These are phyloP conservation scores for Tetramorium bicarinatum DNA, from an alignment of 2,888 invertebrate genomes.

Conservation along the genomic window DNA sequence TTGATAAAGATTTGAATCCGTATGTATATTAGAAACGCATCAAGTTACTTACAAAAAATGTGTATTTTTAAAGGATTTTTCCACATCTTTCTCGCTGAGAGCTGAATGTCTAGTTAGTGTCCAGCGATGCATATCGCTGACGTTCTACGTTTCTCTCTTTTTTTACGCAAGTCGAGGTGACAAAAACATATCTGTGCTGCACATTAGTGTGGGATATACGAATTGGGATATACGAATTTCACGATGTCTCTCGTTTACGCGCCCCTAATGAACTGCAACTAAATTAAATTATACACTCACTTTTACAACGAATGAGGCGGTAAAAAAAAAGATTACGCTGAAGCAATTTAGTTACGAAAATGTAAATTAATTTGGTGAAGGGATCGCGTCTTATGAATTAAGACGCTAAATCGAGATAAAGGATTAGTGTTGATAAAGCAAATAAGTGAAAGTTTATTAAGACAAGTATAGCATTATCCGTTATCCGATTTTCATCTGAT, in stretches of 20 bases:
- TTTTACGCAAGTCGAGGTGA: not conserved
- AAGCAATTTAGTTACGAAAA: not conserved
- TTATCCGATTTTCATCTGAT: constrained; percentile 5
- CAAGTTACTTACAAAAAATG: not conserved
- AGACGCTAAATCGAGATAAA: not conserved
- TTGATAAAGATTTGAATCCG: constrained; percentile 11
- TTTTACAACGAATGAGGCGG: constrained; percentile 7
- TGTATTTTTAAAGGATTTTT: constrained; percentile 8
- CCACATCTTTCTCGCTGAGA: not conserved
- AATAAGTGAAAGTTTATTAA: constrained; percentile 28
- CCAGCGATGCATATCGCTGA: constrained; percentile 9
- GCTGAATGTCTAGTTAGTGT: constrained; percentile 18
- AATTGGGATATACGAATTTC: no score
- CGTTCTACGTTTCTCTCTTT: not conserved
- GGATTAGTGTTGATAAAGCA: not conserved
- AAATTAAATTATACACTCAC: constrained; percentile 38
- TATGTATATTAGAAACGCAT: not conserved
- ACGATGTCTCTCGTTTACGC: constrained; percentile 5
- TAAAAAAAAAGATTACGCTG: not conserved
- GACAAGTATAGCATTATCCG: constrained; percentile 7
- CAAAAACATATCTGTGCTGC: constrained; percentile 16
- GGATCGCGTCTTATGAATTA: not conserved
- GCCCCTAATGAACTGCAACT: constrained; percentile 6
- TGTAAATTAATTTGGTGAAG: constrained; percentile 9
- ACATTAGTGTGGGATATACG: not conserved